Conservation (phyloP, 2,797 vertebrate species). For the Otus scops region DNA sequence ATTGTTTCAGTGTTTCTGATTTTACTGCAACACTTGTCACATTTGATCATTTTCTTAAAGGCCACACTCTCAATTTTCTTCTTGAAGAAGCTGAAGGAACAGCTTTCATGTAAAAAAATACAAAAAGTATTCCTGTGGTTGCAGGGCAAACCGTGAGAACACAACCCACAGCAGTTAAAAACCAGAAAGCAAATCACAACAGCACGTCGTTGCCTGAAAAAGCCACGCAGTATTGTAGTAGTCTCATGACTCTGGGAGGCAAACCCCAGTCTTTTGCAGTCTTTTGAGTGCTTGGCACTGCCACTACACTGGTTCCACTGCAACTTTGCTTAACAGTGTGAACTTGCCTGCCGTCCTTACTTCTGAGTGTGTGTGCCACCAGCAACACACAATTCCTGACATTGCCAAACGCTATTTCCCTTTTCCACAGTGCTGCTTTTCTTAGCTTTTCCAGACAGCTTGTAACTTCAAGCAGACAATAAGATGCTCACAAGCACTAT, state of each 20-base stretch:
- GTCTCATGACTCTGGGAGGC: background rate
- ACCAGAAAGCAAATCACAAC: constrained; percentile 19
- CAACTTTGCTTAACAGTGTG: background rate
- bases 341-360: background rate
- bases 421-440: background rate
- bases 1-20: background rate
- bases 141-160: constrained; percentile 30
- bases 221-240: background rate
- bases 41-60: background rate
- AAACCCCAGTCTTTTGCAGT: background rate
- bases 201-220: background rate
- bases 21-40: constrained; percentile 22
- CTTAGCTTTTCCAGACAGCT: background rate
- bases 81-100: background rate
- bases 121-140: constrained; percentile 7
- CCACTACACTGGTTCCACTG: background rate
- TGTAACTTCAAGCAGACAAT: constrained; percentile 18
- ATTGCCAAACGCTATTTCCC: background rate
- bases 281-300: background rate
- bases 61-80: background rate
- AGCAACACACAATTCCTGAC: background rate
- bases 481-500: background rate
- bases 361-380: background rate
- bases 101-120: constrained; percentile 15
- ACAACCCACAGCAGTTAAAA: constrained; percentile 28